phyloP scores from a whole-genome alignment of 2,888 invertebrate species.

The Cephus pygmeus region DNA sequence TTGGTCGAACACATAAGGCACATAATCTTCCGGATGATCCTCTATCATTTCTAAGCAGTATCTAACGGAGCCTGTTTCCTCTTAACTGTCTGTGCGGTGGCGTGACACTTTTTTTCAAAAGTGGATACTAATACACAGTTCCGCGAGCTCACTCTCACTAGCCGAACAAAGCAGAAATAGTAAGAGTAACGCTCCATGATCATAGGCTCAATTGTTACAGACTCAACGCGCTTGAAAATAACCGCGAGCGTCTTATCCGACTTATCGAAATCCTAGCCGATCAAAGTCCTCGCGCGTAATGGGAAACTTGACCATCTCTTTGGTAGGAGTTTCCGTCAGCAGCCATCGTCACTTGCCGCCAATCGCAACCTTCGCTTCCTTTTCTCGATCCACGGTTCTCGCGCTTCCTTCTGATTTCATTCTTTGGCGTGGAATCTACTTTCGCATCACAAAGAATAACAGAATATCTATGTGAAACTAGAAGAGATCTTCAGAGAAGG shows the following conservation, averaged over 20 bases:
- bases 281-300: neutral
- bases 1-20: too few relatives aligned
- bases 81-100: conserved; percentile 10
- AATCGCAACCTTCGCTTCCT: neutral
- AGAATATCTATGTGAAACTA: too few relatives aligned
- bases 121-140: conserved; percentile 19
- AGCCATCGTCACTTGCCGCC: too few relatives aligned
- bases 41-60: too few relatives aligned
- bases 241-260: neutral
- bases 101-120: conserved; percentile 3
- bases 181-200: conserved; percentile 53
- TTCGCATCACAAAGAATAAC: too few relatives aligned
- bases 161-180: conserved; percentile 44
- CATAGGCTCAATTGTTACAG: conserved; percentile 26
- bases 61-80: too few relatives aligned
- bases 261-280: neutral
- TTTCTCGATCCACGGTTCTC: too few relatives aligned
- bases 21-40: too few relatives aligned
- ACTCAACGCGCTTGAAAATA: too few relatives aligned
- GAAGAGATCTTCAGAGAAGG: too few relatives aligned
- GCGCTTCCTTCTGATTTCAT: too few relatives aligned
- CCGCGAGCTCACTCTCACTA: conserved; percentile 48
- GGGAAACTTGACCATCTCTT: neutral
- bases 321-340: neutral
- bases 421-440: too few relatives aligned